Conservation (phyloP, 2,797 vertebrate species). For the Trichosurus vulpecula region DNA sequence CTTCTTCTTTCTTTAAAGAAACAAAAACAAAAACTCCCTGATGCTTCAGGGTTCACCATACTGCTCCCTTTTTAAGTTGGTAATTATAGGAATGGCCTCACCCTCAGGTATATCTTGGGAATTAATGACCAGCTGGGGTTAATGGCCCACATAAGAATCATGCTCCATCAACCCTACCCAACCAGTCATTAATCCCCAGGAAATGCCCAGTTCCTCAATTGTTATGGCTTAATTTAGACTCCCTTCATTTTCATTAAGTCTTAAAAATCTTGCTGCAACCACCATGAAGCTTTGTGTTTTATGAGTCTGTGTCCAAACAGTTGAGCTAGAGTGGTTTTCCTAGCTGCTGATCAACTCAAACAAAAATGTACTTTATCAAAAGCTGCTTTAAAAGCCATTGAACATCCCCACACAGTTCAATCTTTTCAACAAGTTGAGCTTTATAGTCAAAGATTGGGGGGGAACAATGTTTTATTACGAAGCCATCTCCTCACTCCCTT, state of each 20-base stretch:
- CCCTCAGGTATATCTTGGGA: constrained; percentile 75
- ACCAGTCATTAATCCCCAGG: constrained; percentile 79
- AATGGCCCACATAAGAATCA: constrained; percentile 79
- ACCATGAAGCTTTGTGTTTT: constrained; percentile 78
- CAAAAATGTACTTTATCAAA: constrained; percentile 83
- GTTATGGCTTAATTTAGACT: constrained; percentile 83
- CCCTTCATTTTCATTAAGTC: constrained; percentile 77
- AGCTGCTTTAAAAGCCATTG: constrained; percentile 81
- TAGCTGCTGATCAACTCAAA: constrained; percentile 80
- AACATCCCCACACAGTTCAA: constrained; percentile 79
- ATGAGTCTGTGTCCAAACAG: constrained; percentile 78
- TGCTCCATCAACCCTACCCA: constrained; percentile 81
- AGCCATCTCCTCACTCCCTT: not conserved
- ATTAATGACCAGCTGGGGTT: constrained; percentile 81
- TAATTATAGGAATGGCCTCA: constrained; percentile 76
- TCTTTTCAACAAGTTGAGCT: constrained; percentile 78
- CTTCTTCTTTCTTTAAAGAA: constrained; percentile 51
- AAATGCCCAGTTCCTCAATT: constrained; percentile 76
- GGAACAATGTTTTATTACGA: constrained; percentile 76
- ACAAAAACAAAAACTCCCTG: not conserved
- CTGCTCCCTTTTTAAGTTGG: constrained; percentile 53
- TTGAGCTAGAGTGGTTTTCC: constrained; percentile 78
- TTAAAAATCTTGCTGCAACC: constrained; percentile 72
- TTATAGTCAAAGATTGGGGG: constrained; percentile 68
- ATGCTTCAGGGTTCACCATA: constrained; percentile 30